Evolutionary conservation across 2,888 invertebrate species (phyloP).

Genomic region (Tethea ocularis): DNA sequence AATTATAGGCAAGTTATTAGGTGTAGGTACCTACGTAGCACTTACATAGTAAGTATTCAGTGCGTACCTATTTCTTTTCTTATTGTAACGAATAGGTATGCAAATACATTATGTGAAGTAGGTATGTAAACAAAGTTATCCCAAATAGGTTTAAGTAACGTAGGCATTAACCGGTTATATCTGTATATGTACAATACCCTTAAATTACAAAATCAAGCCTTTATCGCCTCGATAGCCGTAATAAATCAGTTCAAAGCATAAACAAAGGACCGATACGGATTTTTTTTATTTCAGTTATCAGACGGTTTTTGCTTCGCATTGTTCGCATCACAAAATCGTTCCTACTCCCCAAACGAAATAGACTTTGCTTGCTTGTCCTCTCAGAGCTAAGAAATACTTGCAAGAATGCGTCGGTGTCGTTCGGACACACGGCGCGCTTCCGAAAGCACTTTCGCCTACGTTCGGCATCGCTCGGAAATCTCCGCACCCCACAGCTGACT

Average conservation of each 20-base stretch:
- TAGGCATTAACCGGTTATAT: not conserved
- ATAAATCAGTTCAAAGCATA: not conserved
- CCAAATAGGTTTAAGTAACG: too few species aligned
- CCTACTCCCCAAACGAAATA: slow-evolving; percentile 39
- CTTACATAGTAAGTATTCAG: too few species aligned
- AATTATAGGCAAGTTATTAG: too few species aligned
- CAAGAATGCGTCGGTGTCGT: slow-evolving; percentile 59
- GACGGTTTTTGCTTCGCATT: not conserved
- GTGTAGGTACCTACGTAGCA: too few species aligned
- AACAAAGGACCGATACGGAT: not conserved
- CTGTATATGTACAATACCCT: not conserved
- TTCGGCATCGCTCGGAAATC: slow-evolving; percentile 66
- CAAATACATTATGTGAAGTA: too few species aligned
- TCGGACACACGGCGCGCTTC: slow-evolving; percentile 57
- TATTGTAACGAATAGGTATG: too few species aligned
- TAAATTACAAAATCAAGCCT: slow-evolving; percentile 2
- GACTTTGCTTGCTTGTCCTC: slow-evolving; percentile 32
- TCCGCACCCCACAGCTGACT: slow-evolving; percentile 81
- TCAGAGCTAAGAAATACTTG: slow-evolving; percentile 45
- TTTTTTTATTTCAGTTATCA: not conserved
- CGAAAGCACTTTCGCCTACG: slow-evolving; percentile 77
- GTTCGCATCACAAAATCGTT: not conserved
- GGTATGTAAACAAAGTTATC: not conserved
- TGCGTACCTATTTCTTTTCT: too few species aligned
- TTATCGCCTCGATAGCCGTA: not conserved